phyloP scores from a whole-genome alignment of 2,888 invertebrate genomes.

The Oxyscelio sp. region DNA sequence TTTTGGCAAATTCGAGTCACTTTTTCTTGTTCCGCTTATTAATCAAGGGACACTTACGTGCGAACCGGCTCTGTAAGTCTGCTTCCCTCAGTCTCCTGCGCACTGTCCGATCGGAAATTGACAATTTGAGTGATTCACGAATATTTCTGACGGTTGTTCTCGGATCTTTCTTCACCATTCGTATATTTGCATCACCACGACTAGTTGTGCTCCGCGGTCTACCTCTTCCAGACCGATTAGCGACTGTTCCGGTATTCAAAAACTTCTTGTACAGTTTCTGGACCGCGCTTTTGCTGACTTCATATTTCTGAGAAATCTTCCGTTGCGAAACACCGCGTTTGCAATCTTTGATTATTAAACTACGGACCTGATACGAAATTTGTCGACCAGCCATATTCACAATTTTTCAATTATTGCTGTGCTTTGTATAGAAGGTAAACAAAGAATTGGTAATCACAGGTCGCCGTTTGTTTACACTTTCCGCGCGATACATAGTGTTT shows the following conservation, averaged over 20 bases:
- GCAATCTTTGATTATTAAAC: conserved; percentile 41
- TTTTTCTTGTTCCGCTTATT: conserved; percentile 35
- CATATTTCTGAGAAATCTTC: conserved; percentile 35
- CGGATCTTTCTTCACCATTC: conserved; percentile 31
- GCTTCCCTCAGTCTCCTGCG: conserved; percentile 16
- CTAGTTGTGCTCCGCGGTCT: conserved; percentile 2
- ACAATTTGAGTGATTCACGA: conserved; percentile 31
- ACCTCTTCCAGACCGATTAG: conserved; percentile 11
- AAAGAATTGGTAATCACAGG: conserved; percentile 17
- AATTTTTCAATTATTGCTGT: conserved; percentile 15
- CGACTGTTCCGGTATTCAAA: conserved; percentile 31
- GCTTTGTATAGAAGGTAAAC: conserved; percentile 5
- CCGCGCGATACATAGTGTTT: conserved; percentile 7
- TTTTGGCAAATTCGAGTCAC: conserved; percentile 41
- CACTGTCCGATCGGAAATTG: conserved; percentile 21
- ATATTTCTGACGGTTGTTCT: conserved; percentile 36
- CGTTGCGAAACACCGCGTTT: conserved; percentile 8
- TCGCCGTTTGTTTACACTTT: conserved; percentile 35
- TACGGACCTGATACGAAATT: conserved; percentile 48
- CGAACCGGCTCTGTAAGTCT: conserved; percentile 8
- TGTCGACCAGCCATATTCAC: conserved; percentile 27
- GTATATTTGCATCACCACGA: conserved; percentile 13
- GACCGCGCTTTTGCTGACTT: conserved; percentile 40
- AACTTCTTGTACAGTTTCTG: conserved; percentile 53
- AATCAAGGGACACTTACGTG: conserved; percentile 15